These are phyloP conservation scores for Sinocyclocheilus grahami DNA, from an alignment of 2,113 vertebrate genomes.

Conservation along the genomic window DNA sequence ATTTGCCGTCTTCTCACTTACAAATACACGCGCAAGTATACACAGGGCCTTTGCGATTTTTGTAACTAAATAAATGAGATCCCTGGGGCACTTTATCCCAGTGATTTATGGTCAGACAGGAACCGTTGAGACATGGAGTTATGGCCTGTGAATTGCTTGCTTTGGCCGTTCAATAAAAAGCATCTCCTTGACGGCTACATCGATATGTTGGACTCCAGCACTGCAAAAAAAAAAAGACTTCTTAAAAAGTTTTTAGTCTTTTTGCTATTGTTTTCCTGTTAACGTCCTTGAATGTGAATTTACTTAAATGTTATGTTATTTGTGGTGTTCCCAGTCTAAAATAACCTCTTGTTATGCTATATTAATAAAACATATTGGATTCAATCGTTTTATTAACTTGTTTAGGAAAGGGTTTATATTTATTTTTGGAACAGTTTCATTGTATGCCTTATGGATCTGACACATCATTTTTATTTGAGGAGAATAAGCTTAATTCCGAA, in stretches of 20 bases:
- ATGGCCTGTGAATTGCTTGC: constrained; percentile 82
- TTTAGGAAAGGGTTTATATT: not conserved
- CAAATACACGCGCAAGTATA: constrained; percentile 34
- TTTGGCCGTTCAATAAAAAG: constrained; percentile 78
- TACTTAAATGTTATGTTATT: no score
- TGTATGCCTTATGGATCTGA: no score
- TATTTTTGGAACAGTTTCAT: no score
- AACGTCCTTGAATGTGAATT: not conserved
- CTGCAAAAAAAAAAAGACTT: not conserved
- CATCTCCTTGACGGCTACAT: constrained; percentile 72
- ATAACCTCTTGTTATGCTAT: not conserved
- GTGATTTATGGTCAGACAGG: constrained; percentile 80
- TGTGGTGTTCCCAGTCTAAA: no score
- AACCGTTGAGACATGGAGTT: constrained; percentile 80
- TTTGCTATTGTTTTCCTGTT: not conserved
- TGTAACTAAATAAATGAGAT: constrained; percentile 66
- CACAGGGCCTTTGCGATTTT: constrained; percentile 56
- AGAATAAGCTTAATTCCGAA: no score
- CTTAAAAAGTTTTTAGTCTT: not conserved
- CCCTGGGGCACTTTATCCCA: constrained; percentile 68
- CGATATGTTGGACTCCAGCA: constrained; percentile 50
- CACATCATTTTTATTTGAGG: no score
- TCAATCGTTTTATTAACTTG: not conserved
- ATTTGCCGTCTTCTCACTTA: constrained; percentile 12
- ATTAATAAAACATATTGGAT: not conserved